Base-by-base conservation (phyloP, 2,888 invertebrate genomes). In the Blastobasis lacticolella region DNA sequence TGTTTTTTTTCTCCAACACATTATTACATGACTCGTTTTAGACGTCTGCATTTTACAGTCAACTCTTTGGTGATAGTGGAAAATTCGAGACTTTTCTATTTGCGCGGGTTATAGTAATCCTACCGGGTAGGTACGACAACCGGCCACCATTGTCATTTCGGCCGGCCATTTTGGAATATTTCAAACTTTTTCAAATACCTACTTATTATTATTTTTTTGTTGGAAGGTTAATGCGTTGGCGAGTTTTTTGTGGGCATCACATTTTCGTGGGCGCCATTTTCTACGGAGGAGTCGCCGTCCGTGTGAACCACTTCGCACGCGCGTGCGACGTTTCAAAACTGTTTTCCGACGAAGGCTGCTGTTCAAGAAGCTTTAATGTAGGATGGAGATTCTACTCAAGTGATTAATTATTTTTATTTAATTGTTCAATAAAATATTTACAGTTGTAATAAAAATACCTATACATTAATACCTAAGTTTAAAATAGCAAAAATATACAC, bases 191-290 rank as follows among this genome's bases (percentile, higher is more conserved):
- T 23, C 64, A 71, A 73, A 73, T 73, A 62, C 23, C 23, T 23
- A 23, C 23, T 23, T 23, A 23, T 23, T 23, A 67, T 71, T 71
- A 66, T 57, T 63, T 67, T 69, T 72, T 69, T 66, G 62, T 65
- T 57, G 56, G 56, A 51, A 57, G 57, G 65, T 64, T 62, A 64
- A 63, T 64, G 57, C 49, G 66, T 52, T 55, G 64, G 55, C 48
- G 23, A n/a, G 57, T 58, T 78, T 81, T 80, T 81, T 81, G 67
- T 70, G 45, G 61, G 66, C 67, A 71, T 74, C 69, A 69, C 64
- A 75, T 79, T 80, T 77, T 74, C 74, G 69, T 62, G 66, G 69
- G 75, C 75, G 75, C 77, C 75, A 72, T 77, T 78, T 78, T 78
- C 75, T 71, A 70, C 63, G 56, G 65, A 61, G 66, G 66, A 66